Evolutionary conservation across 53 echinoderm and acorn worm species (phyloP), one percentile per base, ranked within the genome.

Genomic region (Luidia sarsii): DNA sequence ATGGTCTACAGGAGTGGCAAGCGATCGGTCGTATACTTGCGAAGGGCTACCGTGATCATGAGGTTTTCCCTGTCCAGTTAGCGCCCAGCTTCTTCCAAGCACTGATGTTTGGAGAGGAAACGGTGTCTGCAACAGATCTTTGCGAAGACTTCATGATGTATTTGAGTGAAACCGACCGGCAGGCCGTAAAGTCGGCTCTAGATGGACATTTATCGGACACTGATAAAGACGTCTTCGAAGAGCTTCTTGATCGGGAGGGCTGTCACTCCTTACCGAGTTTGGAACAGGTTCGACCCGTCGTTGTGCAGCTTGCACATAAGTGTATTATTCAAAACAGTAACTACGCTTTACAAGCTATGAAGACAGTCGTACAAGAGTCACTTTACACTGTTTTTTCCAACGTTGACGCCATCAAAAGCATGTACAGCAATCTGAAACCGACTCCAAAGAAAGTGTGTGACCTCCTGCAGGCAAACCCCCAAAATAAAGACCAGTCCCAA

Each of bases 11-110:
- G 18, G 88, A 83, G 82, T 88, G 88, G 88, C 22, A 66, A 36
- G 64, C 88, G 3, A 23, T 88, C 6, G 88, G 88, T 4, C 48
- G 75, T 34, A 88, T 88, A 23, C 57, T 88, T 39, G 35, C 69
- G 18, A 88, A 88, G 56, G 83, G 83, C 22, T 83, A 48, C 39
- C 25, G 30, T n/a, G 88, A 88, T 49, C 37, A 56, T 33, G 60
- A 63, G 14, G 71, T 87, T 16, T 87, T 82, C 23, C 82, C 82
- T 4, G 41, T 79, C 8, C 80, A 48, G 33, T 51, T 65, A 16
- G 13, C 80, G 13, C 36, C 18, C 32, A 66, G 65, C n/a, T 79
- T 79, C 43, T 61, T 64, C 4, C 41, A 63, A 9, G 64, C 80
- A 2, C 11, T 80, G 8, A 80, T 80, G 18, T 33, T 48, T 64